phyloP scores from a whole-genome alignment of 64 coral and sea anemone species.

The Montipora foliosa region DNA sequence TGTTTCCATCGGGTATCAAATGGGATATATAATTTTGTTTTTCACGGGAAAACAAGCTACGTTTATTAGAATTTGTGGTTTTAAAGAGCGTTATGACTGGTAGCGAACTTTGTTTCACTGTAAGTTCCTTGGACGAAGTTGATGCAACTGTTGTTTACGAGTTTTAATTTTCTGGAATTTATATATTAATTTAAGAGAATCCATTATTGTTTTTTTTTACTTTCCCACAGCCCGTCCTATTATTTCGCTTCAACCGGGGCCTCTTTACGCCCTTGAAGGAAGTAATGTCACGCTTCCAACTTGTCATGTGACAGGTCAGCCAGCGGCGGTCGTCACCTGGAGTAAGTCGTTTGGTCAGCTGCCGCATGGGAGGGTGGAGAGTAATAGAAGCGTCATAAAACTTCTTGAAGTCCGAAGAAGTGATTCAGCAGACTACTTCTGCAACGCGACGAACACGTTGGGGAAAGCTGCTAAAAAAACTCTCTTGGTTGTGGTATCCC shows the following conservation, averaged over 20 bases:
- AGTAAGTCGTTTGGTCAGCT: slow-evolving; percentile 63
- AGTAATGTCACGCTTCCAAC: slow-evolving; percentile 25
- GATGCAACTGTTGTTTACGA: too few species aligned
- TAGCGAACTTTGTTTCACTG: too few species aligned
- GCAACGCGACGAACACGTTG: slow-evolving; percentile 18
- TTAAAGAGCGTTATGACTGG: too few species aligned
- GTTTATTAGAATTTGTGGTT: too few species aligned
- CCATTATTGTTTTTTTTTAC: too few species aligned
- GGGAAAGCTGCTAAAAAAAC: slow-evolving; percentile 11
- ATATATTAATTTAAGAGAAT: too few species aligned
- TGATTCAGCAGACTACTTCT: slow-evolving; percentile 45
- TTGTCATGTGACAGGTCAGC: slow-evolving; percentile 73
- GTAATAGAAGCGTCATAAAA: not conserved
- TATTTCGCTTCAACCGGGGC: slow-evolving; percentile 13
- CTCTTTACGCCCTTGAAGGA: slow-evolving; percentile 3
- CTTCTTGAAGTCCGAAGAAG: slow-evolving; percentile 6
- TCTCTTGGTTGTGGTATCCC: slow-evolving; percentile 4
- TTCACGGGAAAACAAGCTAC: too few species aligned
- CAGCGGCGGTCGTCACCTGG: slow-evolving; percentile 35
- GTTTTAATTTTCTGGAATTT: too few species aligned
- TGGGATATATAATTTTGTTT: too few species aligned
- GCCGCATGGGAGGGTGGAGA: slow-evolving; percentile 32
- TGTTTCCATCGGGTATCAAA: too few species aligned
- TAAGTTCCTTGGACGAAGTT: too few species aligned
- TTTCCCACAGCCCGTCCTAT: not conserved